Base-by-base conservation (phyloP, 2,888 invertebrate species). In the Caenorhabditis panamensis region DNA sequence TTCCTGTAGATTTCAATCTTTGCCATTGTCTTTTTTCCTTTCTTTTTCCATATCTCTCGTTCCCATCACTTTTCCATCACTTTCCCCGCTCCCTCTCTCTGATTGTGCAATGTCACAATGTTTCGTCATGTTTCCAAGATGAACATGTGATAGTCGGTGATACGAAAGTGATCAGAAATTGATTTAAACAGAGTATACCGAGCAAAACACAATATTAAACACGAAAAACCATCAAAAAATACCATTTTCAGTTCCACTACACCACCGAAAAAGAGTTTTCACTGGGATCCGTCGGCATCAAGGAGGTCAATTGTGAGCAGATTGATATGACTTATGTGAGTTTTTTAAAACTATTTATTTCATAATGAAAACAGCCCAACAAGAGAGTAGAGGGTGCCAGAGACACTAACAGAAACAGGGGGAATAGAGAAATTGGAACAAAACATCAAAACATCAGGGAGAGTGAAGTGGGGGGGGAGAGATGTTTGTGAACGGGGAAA, bases 281-380 rank as follows among this genome's bases (percentile, higher is more conserved):
- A 24, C 95, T 98, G 87, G 97, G 97, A 63, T 96, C 96, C 0
- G 94, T 99, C 68, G 97, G 97, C 84, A 95, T 96, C 91, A 95
- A 95, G 87, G 99, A 99, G 92, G 95, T 97, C 44, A 96, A 97
- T 92, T 99, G 98, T 93, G 96, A 98, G 92, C 96, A 96, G 91
- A 95, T 99, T 89, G 97, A 98, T 92, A 95, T 97, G 91, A 97
- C 97, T 8, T 98, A 98, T 92, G 97, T 94, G 91, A 79, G 87
- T 83, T 66, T 24, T 61, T 31, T 20, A 11, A 26, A 5, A 24
- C 5, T 41, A 6, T 31, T 31, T 9, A 31, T 26, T 26, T 11
- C 13, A 63, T 6, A 16, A 49, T 62, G 13, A 2, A 51, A 26
- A 62, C n/a, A 41, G 36, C 6, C 6, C 11, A 11, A 11, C 11